Conservation (phyloP, 1,140 invertebrate species). For the Drosophila kurseongensis region DNA sequence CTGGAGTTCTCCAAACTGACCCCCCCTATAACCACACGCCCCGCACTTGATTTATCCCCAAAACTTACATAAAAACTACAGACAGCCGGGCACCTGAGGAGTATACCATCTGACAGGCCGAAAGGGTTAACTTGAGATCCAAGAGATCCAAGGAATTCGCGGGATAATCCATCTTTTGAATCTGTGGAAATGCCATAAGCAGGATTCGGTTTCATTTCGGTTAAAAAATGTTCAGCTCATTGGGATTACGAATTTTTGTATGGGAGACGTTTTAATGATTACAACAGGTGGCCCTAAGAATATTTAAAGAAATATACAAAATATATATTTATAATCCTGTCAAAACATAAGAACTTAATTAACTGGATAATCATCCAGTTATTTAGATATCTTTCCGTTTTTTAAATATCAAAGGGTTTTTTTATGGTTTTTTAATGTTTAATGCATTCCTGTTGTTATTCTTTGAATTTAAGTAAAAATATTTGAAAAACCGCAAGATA, state of each 20-base stretch:
- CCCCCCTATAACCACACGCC: constrained; percentile 12
- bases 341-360: too few relatives aligned
- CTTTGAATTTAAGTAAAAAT: too few relatives aligned
- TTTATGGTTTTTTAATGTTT: too few relatives aligned
- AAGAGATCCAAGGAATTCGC: constrained; percentile 14
- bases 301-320: too few relatives aligned
- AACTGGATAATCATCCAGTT: too few relatives aligned
- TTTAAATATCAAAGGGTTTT: too few relatives aligned
- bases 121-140: not conserved
- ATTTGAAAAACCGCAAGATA: too few relatives aligned
- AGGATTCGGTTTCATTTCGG: not conserved
- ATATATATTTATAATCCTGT: too few relatives aligned
- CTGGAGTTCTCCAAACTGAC: constrained; percentile 36
- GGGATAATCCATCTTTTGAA: constrained; percentile 33
- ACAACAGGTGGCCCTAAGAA: not conserved
- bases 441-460: too few relatives aligned
- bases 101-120: constrained; percentile 29
- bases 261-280: not conserved
- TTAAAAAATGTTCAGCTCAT: not conserved
- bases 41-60: constrained; percentile 17
- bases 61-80: constrained; percentile 4
- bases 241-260: not conserved
- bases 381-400: too few relatives aligned
- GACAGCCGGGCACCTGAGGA: constrained; percentile 14
- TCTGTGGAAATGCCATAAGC: constrained; percentile 7